A percentile compares a stretch with the other conserved stretches of the same genome.
Evolutionary conservation across 2,888 invertebrate species (phyloP).

Genomic region (Euzetes globulus): DNA sequence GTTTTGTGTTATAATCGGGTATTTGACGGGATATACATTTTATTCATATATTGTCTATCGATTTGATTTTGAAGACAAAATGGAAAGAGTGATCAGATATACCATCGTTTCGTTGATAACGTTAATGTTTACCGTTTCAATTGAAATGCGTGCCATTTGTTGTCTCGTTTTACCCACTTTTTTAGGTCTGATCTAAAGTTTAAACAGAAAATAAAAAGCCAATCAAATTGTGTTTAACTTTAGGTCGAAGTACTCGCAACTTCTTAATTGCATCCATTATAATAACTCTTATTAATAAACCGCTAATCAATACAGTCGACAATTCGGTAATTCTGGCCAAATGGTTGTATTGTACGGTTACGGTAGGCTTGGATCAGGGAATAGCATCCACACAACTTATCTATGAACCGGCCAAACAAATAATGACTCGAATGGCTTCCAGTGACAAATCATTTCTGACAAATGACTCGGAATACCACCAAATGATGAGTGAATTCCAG

Average conservation of each 20-base stretch:
- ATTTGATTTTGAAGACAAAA: neutral
- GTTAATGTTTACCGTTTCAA: neutral
- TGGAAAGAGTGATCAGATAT: neutral
- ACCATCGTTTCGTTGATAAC: neutral
- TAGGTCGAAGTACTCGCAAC: conserved; percentile 20
- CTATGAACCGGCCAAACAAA: neutral
- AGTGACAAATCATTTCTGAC: neutral
- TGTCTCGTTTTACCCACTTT: conserved; percentile 14
- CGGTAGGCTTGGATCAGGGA: neutral
- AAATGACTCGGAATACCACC: neutral
- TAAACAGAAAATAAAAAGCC: too few species aligned
- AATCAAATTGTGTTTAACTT: neutral
- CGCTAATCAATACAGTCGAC: neutral
- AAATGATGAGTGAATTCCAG: too few species aligned
- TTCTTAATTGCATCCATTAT: neutral
- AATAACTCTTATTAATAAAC: neutral
- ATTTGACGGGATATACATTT: neutral
- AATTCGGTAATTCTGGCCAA: neutral
- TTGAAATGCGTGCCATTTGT: conserved; percentile 26
- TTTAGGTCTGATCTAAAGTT: neutral
- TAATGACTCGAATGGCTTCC: neutral
- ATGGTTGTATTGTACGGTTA: neutral
- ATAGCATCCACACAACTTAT: neutral
- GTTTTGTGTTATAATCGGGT: neutral
- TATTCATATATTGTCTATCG: neutral